Percentiles rank a stretch among this genome's conserved stretches.
Conservation (phyloP, 2,888 invertebrate genomes). For the Uropetala carovei region DNA sequence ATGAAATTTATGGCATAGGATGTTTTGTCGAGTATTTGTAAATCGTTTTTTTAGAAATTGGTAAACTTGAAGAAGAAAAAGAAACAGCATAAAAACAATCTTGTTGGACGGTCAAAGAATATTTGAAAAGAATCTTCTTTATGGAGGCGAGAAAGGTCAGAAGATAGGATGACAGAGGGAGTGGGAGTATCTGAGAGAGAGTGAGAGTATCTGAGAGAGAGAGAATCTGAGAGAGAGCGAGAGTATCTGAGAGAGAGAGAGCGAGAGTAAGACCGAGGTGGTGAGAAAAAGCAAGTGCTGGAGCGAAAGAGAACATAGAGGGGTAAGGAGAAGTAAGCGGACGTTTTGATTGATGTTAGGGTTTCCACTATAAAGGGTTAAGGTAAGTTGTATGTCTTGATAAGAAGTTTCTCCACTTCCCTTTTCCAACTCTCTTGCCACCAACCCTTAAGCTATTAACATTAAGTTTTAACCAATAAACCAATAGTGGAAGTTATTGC, state of each 20-base stretch:
- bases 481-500: not conserved
- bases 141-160: not conserved
- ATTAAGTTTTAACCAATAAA: not conserved
- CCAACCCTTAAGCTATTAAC: not conserved
- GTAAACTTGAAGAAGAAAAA: no score
- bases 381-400: not conserved
- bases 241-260: not conserved
- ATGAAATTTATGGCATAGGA: no score
- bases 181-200: not conserved
- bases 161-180: not conserved
- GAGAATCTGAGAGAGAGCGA: not conserved
- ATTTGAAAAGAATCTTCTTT: not conserved
- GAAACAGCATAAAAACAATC: no score
- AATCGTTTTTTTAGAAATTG: no score
- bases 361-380: constrained; percentile 22
- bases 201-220: no score
- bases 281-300: not conserved
- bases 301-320: not conserved
- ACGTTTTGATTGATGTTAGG: constrained; percentile 24
- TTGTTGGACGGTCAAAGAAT: not conserved
- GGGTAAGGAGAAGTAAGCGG: not conserved
- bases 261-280: not conserved
- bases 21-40: no score
- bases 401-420: not conserved
- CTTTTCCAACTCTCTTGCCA: not conserved